Conservation (phyloP, 2,888 invertebrate species). For the Nezara viridula region DNA sequence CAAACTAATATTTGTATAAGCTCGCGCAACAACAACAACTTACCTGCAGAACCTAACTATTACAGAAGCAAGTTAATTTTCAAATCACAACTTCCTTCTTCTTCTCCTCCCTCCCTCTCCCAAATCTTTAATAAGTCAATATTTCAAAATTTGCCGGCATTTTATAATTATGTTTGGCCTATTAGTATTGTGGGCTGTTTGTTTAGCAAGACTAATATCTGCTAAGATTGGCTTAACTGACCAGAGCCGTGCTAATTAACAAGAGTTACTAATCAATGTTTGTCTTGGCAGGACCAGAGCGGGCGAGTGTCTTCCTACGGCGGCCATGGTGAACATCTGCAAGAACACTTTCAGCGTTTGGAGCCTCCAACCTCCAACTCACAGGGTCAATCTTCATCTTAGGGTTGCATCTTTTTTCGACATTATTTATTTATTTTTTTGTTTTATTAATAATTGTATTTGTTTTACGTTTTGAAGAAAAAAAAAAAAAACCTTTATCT, state of each 20-base stretch:
- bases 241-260: background rate
- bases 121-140: background rate
- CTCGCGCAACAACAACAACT: background rate
- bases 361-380: slow-evolving; percentile 29
- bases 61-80: background rate
- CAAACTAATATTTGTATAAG: background rate
- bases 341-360: slow-evolving; percentile 41
- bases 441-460: background rate
- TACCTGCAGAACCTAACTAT: background rate
- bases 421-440: background rate
- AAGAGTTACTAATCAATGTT: slow-evolving; percentile 10
- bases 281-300: slow-evolving; percentile 28
- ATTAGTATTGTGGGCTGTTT: background rate
- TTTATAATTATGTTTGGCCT: slow-evolving; percentile 26
- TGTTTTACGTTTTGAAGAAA: background rate
- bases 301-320: slow-evolving; percentile 41
- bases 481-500: background rate
- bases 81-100: background rate
- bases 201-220: background rate
- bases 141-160: slow-evolving; percentile 1
- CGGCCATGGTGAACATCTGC: slow-evolving; percentile 12
- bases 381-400: slow-evolving; percentile 44
- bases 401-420: background rate
- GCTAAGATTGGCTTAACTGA: background rate
- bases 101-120: too few species aligned